Evolutionary conservation across 2,113 vertebrate species (phyloP), one percentile per base, ranked within the genome.

Genomic region (Raja brachyura): DNA sequence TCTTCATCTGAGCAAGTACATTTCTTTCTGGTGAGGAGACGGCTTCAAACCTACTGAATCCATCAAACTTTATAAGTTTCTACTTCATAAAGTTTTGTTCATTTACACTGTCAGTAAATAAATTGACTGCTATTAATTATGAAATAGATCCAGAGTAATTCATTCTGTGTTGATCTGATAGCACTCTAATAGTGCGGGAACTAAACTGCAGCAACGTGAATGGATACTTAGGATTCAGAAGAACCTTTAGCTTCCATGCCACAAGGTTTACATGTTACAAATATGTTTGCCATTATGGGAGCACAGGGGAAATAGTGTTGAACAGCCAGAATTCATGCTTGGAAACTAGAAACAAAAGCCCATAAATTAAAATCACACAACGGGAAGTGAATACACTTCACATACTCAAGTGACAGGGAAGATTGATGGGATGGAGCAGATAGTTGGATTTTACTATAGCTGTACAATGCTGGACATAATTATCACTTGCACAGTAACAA

Each of bases 221-320:
- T 66, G 85, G 61, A 88, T 88, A 88, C 31, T 88, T 88, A 73
- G 66, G 88, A 73, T 54, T 70, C 39, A 48, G 70, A 92, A 73
- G 20, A 25, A 70, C 18, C 48, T 70, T 73, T 54, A 66, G 33
- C 54, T 73, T 8, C 63, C 63, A 70, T 70, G 88, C 66, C 88
- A 73, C 18, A 92, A 66, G 66, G 88, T 70, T 11, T 70, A 92
- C 31, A 92, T 48, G 66, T 18, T 73, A 48, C 22, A 48, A 16
- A 85, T 59, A 54, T 56, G 33, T 73, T 92, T 92, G 33, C 20
- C 33, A 48, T 18, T 92, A 33, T 39, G 33, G 68, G 88, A 92
- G 20, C 22, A 92, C 8, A 63, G 59, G 13, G 28, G 31, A 63
- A 59, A 86, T 10, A 20, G 70, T 73, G 83, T n/a, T 63, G 56